phyloP scores from a whole-genome alignment of 2,797 vertebrate genomes.

The Austrolebias charrua region DNA sequence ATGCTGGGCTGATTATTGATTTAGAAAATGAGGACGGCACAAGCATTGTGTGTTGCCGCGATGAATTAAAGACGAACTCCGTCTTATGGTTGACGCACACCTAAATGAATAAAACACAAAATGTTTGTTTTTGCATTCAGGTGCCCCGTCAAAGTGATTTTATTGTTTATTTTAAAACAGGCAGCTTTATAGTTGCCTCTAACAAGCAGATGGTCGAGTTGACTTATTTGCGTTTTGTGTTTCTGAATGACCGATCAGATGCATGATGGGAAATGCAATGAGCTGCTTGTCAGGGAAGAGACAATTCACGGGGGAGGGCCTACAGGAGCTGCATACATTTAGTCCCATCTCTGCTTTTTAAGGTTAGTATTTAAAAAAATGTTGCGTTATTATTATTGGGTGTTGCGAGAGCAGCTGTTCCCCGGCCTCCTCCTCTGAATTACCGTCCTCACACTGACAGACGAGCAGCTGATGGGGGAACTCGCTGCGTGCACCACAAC shows the following conservation, averaged over 20 bases:
- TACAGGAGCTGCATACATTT: slow-evolving; percentile 71
- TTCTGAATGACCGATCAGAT: slow-evolving; percentile 99
- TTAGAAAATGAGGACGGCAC: slow-evolving; percentile 99
- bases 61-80: slow-evolving; percentile 99
- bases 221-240: slow-evolving; percentile 99
- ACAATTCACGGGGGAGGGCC: slow-evolving; percentile 90
- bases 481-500: slow-evolving; percentile 74
- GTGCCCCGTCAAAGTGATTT: slow-evolving; percentile 96
- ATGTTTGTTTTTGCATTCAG: slow-evolving; percentile 96
- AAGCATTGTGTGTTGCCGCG: slow-evolving; percentile 96
- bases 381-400: slow-evolving; percentile 82
- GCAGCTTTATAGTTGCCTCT: slow-evolving; percentile 98
- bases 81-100: slow-evolving; percentile 93
- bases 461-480: slow-evolving; percentile 73
- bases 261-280: slow-evolving; percentile 99
- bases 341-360: slow-evolving; percentile 72
- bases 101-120: slow-evolving; percentile 93
- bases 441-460: slow-evolving; percentile 80
- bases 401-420: slow-evolving; percentile 84
- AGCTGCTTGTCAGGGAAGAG: slow-evolving; percentile 98
- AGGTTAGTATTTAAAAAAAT: slow-evolving; percentile 69
- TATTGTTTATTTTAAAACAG: slow-evolving; percentile 98
- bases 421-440: slow-evolving; percentile 77
- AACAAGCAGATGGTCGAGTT: slow-evolving; percentile 99
- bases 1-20: slow-evolving; percentile 99